Conservation (phyloP, 2,888 invertebrate species). For the Chrysina gloriosa region DNA sequence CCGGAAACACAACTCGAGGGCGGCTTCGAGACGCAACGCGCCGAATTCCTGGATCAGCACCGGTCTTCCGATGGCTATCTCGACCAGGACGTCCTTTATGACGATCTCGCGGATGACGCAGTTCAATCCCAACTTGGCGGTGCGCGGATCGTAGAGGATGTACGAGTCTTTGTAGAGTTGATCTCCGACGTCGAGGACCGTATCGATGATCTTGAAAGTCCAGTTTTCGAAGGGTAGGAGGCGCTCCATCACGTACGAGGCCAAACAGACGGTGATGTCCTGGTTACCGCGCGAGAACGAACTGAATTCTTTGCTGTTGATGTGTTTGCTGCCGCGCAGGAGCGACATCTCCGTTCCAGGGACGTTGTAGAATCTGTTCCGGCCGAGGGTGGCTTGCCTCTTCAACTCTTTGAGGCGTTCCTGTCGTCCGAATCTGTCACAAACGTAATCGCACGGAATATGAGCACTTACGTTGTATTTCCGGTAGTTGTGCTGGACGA, state of each 20-base stretch:
- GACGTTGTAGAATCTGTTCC: slow-evolving; percentile 52
- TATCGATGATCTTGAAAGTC: slow-evolving; percentile 68
- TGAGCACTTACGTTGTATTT: not conserved
- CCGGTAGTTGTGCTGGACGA: not conserved
- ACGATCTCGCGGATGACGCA: slow-evolving; percentile 68
- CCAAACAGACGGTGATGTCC: slow-evolving; percentile 65
- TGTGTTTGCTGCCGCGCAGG: slow-evolving; percentile 64
- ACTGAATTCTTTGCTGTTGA: slow-evolving; percentile 62
- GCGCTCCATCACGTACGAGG: slow-evolving; percentile 69
- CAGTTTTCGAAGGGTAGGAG: slow-evolving; percentile 69
- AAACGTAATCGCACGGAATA: no score
- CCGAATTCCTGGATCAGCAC: slow-evolving; percentile 54
- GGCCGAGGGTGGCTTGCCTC: slow-evolving; percentile 58
- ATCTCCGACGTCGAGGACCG: slow-evolving; percentile 69
- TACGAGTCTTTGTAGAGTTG: slow-evolving; percentile 73
- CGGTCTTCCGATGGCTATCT: slow-evolving; percentile 57
- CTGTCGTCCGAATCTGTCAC: slow-evolving; percentile 5
- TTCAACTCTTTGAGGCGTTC: slow-evolving; percentile 30
- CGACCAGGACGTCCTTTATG: slow-evolving; percentile 64
- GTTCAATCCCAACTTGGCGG: slow-evolving; percentile 60
- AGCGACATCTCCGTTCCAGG: slow-evolving; percentile 59
- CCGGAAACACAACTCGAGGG: slow-evolving; percentile 70
- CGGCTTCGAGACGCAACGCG: slow-evolving; percentile 51
- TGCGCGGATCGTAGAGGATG: slow-evolving; percentile 67
- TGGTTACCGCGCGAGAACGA: slow-evolving; percentile 65